Percentiles rank a stretch among this genome's conserved stretches.
Evolutionary conservation across 1,140 invertebrate species (phyloP).

Genomic region (Chironomus tepperi): DNA sequence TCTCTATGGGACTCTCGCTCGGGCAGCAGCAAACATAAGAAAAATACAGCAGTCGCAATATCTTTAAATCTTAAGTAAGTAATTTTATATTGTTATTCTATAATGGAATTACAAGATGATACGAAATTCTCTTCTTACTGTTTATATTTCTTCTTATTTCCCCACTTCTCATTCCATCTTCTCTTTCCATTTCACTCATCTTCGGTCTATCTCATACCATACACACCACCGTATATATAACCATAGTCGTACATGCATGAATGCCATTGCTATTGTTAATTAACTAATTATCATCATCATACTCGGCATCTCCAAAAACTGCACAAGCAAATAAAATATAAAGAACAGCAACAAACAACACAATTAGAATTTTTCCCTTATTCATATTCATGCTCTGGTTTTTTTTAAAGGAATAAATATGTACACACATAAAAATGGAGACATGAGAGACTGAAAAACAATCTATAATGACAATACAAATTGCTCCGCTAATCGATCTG

Average conservation of each 20-base stretch:
- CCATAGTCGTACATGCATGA: not conserved
- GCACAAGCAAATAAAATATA: not conserved
- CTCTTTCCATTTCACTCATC: not conserved
- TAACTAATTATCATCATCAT: constrained; percentile 22
- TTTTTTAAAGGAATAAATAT: not conserved
- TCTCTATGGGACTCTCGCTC: constrained; percentile 5
- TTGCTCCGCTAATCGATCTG: constrained; percentile 1
- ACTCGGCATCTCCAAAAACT: constrained; percentile 17
- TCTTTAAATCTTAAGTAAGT: constrained; percentile 21
- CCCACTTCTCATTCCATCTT: not conserved
- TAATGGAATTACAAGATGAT: constrained; percentile 21
- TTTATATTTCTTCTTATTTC: not conserved
- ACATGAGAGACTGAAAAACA: constrained; percentile 6
- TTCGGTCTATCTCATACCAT: not conserved
- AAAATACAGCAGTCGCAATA: not conserved
- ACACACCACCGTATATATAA: not conserved
- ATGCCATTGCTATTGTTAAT: constrained; percentile 4
- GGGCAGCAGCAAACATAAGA: not conserved
- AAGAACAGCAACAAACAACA: not conserved
- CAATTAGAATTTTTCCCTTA: constrained; percentile 8
- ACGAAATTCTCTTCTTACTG: not conserved
- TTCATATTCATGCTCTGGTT: constrained; percentile 4
- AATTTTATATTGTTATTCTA: constrained; percentile 23
- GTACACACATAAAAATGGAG: not conserved
- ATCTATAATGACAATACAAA: constrained; percentile 14